Base-by-base conservation (phyloP, 2,888 invertebrate genomes). In the Hermodice carunculata region DNA sequence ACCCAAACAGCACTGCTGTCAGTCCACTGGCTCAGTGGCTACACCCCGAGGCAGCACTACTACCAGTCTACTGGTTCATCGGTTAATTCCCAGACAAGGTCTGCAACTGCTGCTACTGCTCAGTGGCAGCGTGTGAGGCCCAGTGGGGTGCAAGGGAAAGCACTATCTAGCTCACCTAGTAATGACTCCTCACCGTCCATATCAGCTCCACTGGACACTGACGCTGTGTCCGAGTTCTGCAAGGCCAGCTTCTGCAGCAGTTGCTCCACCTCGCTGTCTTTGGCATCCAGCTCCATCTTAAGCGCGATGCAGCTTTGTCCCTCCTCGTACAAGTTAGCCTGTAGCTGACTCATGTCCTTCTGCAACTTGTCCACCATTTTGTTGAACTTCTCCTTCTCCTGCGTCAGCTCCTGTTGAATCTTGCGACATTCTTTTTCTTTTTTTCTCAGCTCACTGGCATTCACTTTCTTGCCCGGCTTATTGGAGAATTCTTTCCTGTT, bases 221-320 rank as follows among this genome's bases (percentile, higher is more conserved):
- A 96, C 0, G 94, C 94, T 0, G 95, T 95, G 87, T 97, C 96
- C 77, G 51, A 92, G 71, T 92, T 92, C 40, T 92, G 85, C 2
- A 92, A 90, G 4, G 92, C 91, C 59, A 96, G 87, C 85, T 95
- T 95, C 86, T 94, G 92, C 64, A 86, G 82, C 31, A 96, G 87
- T 83, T 94, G 94, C 87, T 98, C 97, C 71, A 98, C 95, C 88
- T 98, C 97, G 0, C 93, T 94, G 84, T 98, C 97, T 86, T 97
- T 98, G 81, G 95, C 94, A 87, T 97, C 97, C 67, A 96, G 90
- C 88, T 98, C 98, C 96, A 97, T 97, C 86, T 95, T 93, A 66
- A 96, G 90, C 69, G 93, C 91, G 76, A 93, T 89, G 76, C 90
- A 68, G 3, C 71, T 66, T 63, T 83, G 83, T n/a, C 75, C 77